Conservation (phyloP, 2,113 vertebrate species). For the Oreotrochilus melanogaster region DNA sequence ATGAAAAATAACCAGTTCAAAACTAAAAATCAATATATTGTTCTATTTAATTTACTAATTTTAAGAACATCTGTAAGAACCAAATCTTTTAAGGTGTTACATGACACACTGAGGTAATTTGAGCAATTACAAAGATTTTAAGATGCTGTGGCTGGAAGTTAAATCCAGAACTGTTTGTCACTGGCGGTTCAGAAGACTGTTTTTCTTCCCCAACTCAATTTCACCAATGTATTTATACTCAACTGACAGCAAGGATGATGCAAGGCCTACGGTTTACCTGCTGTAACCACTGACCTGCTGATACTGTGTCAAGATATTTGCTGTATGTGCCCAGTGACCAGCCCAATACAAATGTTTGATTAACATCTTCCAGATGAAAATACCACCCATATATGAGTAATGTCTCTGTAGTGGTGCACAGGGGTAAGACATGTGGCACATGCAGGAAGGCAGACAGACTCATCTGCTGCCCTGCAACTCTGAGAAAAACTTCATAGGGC, state of each 20-base stretch:
- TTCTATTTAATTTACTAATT: slow-evolving; percentile 22
- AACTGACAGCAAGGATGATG: background rate
- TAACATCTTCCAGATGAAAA: background rate
- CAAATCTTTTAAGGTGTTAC: background rate
- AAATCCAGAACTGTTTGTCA: background rate
- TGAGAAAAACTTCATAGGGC: background rate
- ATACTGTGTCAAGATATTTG: background rate
- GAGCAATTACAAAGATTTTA: slow-evolving; percentile 2
- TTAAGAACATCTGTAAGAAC: background rate
- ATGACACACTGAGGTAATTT: background rate
- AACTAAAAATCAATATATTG: slow-evolving; percentile 53
- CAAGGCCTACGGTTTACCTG: background rate
- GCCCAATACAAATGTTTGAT: background rate
- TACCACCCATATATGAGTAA: background rate
- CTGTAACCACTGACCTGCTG: background rate
- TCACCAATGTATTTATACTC: background rate
- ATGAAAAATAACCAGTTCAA: background rate
- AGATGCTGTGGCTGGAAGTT: background rate
- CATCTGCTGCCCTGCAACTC: background rate
- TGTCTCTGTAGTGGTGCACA: no score
- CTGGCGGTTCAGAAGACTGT: background rate
- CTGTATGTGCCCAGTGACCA: background rate
- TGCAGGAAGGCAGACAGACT: accelerated
- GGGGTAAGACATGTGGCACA: background rate
- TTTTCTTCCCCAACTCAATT: background rate